Conservation (phyloP, 1,140 invertebrate species). For the Nylanderia fulva region DNA sequence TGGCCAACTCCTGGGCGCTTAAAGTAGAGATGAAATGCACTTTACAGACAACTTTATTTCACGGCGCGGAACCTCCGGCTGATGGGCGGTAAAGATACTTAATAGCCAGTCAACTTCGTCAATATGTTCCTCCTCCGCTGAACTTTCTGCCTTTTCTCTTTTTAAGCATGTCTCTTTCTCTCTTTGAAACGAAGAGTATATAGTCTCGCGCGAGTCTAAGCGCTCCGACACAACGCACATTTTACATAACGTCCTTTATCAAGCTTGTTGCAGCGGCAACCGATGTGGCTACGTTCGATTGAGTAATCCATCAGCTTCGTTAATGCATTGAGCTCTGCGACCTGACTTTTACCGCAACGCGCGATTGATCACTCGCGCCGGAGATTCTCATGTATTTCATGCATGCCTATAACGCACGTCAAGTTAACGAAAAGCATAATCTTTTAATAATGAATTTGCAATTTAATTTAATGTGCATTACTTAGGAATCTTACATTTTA, state of each 20-base stretch:
- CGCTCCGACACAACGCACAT: not conserved
- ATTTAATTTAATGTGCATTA: not conserved
- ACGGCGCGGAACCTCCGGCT: constrained; percentile 2
- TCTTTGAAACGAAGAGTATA: not conserved
- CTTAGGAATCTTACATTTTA: not conserved
- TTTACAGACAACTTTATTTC: constrained; percentile 57
- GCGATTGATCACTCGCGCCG: constrained; percentile 31
- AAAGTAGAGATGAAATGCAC: constrained; percentile 51
- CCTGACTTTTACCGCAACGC: constrained; percentile 22
- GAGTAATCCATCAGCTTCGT: constrained; percentile 54
- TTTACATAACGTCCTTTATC: constrained; percentile 51
- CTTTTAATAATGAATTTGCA: not conserved
- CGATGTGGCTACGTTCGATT: constrained; percentile 33
- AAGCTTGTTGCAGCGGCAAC: constrained; percentile 22
- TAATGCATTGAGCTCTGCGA: constrained; percentile 31
- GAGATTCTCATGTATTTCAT: constrained; percentile 18
- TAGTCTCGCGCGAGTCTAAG: not conserved
- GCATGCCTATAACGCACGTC: not conserved
- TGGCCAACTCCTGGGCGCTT: constrained; percentile 19
- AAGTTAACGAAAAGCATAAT: constrained; percentile 14
- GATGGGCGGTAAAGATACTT: constrained; percentile 41
- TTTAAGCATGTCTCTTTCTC: not conserved
- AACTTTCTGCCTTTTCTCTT: constrained; percentile 37
- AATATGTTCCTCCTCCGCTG: constrained; percentile 40
- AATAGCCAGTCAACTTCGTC: constrained; percentile 59